Base-by-base conservation (phyloP, 2,888 invertebrate species). In the Adineta ricciae region DNA sequence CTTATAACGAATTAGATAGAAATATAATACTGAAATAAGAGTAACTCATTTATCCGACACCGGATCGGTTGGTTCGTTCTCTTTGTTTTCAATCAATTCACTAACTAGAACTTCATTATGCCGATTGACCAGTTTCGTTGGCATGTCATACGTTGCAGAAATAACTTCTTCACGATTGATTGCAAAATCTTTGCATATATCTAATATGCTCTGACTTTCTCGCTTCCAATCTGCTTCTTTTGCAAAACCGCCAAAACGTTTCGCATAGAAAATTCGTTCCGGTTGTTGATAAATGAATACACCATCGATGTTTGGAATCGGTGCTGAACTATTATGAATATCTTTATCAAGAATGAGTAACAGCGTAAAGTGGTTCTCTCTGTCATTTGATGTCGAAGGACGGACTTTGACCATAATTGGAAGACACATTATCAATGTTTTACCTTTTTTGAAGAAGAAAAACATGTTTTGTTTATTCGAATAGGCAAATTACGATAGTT, bases 131-230 rank as follows among this genome's bases (percentile, higher is more conserved):
- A 83, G 46, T 36, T 85, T 85, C 27, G 50, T 83, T 24, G 85
- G 85, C n/a, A 83, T 73, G 84, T 85, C 85, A 56, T 85, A 85
- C n/a, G 85, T 78, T 41, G 78, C 78, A 11, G 78, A 78, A 9
- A 78, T 78, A 78, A 78, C 41, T 78, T 78, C 78, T 78, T 41
- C 41, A 24, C 41, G 78, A n/a, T 78, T 78, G 24, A 78, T 41
- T n/a, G 78, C 1, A 2, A 38, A 41, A 32, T 41, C 14, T 38
- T 85, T 73, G 21, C 83, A 56, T 24, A 54, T 16, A 27, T 84
- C 27, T 73, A 78, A 83, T 24, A 85, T 52, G 19, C 84, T 54
- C 46, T 41, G 24, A 27, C 73, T 85, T 82, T 85, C 85, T 32
- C 56, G 41, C 46, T 85, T 85, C 54, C 78, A 85, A 41, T 56